Percentiles rank a stretch among this genome's conserved stretches.
These are phyloP conservation scores for Bolinopsis microptera DNA, from an alignment of 37 sponge, comb jelly and placozoan genomes.

Conservation along the genomic window DNA sequence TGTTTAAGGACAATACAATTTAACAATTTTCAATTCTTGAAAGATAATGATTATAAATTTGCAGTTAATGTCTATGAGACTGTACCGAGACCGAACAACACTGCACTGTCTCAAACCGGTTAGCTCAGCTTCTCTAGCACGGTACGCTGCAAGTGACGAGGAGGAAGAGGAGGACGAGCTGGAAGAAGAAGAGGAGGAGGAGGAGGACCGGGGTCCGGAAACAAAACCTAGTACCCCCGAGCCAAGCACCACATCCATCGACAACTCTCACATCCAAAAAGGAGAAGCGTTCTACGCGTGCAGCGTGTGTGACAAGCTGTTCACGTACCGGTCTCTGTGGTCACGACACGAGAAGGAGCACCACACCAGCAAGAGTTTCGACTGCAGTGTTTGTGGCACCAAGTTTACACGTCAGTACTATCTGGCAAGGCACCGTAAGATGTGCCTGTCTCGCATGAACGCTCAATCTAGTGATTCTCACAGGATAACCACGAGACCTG, in stretches of 20 bases:
- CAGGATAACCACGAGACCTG: background rate
- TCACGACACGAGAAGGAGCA: conserved; percentile 53
- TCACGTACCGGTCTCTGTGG: conserved; percentile 63
- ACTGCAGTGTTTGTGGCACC: conserved; percentile 21
- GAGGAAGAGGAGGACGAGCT: conserved; percentile 48
- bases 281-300: conserved; percentile 66
- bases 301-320: conserved; percentile 54
- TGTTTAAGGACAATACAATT: no score
- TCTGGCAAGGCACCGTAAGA: background rate
- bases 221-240: conserved; percentile 7
- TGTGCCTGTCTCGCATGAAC: conserved; percentile 20
- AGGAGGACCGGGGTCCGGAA: background rate
- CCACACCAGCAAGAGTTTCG: conserved; percentile 42
- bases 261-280: conserved; percentile 64
- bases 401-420: conserved; percentile 61
- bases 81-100: background rate
- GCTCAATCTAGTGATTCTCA: conserved; percentile 7
- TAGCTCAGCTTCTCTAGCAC: background rate
- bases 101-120: conserved; percentile 22
- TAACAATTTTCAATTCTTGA: no score
- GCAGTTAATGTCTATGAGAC: conserved; percentile 36
- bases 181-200: conserved; percentile 61
- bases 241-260: background rate
- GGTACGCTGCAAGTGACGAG: conserved; percentile 31
- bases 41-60: no score